These are phyloP conservation scores for Gobio occitaniae DNA, from an alignment of 2,797 vertebrate genomes.

Conservation along the genomic window DNA sequence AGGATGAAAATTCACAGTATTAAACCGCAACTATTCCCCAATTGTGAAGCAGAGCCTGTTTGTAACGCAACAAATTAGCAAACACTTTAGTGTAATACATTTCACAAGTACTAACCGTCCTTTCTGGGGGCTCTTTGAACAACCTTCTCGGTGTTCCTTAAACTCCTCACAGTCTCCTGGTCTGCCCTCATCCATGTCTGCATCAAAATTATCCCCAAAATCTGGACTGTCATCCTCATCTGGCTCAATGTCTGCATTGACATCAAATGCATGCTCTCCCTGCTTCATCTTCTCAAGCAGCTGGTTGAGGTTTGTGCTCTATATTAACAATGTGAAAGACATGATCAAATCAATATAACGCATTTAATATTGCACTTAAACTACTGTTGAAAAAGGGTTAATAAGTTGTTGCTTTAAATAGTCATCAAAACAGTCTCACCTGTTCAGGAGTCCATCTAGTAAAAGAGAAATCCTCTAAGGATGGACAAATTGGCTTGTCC, in stretches of 20 bases:
- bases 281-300: slow-evolving; percentile 89
- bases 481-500: slow-evolving; percentile 87
- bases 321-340: not conserved
- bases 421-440: slow-evolving; percentile 65
- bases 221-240: slow-evolving; percentile 72
- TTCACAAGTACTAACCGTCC: slow-evolving; percentile 69
- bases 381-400: not conserved
- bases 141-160: slow-evolving; percentile 74
- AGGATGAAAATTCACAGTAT: not conserved
- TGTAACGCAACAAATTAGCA: not conserved
- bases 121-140: slow-evolving; percentile 70
- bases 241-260: slow-evolving; percentile 78
- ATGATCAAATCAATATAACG: not conserved
- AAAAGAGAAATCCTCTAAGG: slow-evolving; percentile 89
- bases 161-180: slow-evolving; percentile 66
- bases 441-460: slow-evolving; percentile 86
- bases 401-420: not conserved
- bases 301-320: slow-evolving; percentile 88
- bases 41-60: not conserved
- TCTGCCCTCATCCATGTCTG: slow-evolving; percentile 72
- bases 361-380: not conserved
- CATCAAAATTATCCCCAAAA: slow-evolving; percentile 78
- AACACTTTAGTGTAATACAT: slow-evolving; percentile 17
- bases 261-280: slow-evolving; percentile 87
- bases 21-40: not conserved